phyloP scores from a whole-genome alignment of 1,140 invertebrate species.

The Theocolax elegans region DNA sequence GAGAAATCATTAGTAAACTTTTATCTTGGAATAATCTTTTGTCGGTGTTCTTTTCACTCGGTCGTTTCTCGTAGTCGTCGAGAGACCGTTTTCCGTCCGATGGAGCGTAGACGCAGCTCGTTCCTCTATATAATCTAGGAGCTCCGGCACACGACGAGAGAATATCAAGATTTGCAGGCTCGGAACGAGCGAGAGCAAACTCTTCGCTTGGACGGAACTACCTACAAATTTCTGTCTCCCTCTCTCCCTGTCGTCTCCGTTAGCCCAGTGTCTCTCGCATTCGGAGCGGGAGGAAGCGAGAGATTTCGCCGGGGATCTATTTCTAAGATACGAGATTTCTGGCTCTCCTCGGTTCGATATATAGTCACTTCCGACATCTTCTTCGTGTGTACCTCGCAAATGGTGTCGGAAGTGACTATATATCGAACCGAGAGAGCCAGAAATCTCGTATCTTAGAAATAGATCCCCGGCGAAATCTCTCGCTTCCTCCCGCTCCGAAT shows the following conservation, averaged over 20 bases:
- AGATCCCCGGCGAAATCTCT: slow-evolving; percentile 11
- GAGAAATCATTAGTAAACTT: slow-evolving; percentile 17
- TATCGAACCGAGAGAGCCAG: slow-evolving; percentile 3
- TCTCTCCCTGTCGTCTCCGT: neutral
- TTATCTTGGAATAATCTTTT: neutral
- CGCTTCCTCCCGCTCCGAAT: neutral
- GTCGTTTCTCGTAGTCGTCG: neutral
- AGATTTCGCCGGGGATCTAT: slow-evolving; percentile 18
- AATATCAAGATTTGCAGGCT: slow-evolving; percentile 1
- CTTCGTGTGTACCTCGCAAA: slow-evolving; percentile 3
- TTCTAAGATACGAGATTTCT: slow-evolving; percentile 37
- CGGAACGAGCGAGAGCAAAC: neutral
- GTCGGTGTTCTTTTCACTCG: neutral
- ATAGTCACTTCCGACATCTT: slow-evolving; percentile 34
- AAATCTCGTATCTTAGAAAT: slow-evolving; percentile 38
- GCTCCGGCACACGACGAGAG: neutral
- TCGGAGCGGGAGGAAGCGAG: neutral
- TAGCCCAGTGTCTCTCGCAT: neutral
- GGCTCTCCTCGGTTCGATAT: neutral
- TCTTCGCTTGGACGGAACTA: neutral
- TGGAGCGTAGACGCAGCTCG: neutral
- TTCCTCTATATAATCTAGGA: neutral
- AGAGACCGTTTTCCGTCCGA: neutral
- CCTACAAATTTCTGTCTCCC: slow-evolving; percentile 1
- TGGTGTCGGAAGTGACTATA: slow-evolving; percentile 25